Percentiles rank a stretch among this genome's conserved stretches.
Conservation (phyloP, 2,113 vertebrate species). For the Maccullochella peelii region DNA sequence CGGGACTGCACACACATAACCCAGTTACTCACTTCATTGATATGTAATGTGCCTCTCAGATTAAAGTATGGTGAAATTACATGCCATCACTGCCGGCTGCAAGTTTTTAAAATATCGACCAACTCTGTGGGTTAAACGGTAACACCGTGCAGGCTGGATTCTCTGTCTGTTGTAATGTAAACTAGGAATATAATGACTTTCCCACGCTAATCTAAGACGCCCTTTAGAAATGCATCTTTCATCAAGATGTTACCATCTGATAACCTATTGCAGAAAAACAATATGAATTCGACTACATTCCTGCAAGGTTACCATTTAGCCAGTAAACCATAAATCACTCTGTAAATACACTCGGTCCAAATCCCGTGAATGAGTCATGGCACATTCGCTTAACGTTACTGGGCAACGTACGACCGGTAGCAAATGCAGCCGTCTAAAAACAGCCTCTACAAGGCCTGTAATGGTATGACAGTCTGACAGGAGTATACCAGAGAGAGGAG, state of each 20-base stretch:
- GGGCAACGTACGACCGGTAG: conserved; percentile 63
- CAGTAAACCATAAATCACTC: conserved; percentile 57
- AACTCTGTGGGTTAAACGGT: background rate
- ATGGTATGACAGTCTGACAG: conserved; percentile 61
- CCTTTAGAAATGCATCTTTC: background rate
- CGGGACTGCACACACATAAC: background rate
- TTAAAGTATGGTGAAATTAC: background rate
- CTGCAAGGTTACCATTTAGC: conserved; percentile 24
- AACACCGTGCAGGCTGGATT: background rate
- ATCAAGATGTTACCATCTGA: background rate
- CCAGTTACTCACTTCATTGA: background rate
- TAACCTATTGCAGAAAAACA: background rate
- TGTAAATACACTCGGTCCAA: conserved; percentile 60
- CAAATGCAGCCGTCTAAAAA: conserved; percentile 71
- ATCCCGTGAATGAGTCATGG: conserved; percentile 76
- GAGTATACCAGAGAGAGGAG: conserved; percentile 16
- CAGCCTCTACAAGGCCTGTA: conserved; percentile 66
- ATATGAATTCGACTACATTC: conserved; percentile 2
- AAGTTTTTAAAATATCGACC: background rate
- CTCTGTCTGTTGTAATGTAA: background rate
- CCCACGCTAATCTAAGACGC: background rate
- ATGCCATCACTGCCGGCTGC: background rate
- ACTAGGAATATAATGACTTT: background rate
- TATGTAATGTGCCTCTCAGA: background rate
- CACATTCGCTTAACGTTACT: conserved; percentile 70